A percentile compares a stretch with the other conserved stretches of the same genome.
phyloP scores from a whole-genome alignment of 2,888 invertebrate genomes.

The Amphipyra berbera region DNA sequence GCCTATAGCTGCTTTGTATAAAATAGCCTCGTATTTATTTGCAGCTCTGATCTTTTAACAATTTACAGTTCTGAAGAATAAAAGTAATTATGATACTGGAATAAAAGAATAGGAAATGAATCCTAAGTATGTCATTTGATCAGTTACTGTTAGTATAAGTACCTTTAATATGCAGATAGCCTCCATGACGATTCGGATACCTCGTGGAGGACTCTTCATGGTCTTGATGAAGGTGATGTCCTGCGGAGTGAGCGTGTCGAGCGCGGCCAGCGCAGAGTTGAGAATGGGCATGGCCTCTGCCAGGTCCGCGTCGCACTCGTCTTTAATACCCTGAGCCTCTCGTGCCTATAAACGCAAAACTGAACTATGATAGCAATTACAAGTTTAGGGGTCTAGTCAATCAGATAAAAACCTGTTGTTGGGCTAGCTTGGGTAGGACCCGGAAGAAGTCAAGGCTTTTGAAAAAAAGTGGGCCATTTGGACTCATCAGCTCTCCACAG shows the following conservation, averaged over 20 bases:
- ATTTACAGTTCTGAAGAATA: neutral
- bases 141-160: neutral
- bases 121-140: neutral
- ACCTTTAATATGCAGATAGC: conserved; percentile 97
- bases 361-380: neutral
- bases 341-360: conserved; percentile 80
- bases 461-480: too few relatives aligned
- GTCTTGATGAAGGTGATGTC: conserved; percentile 98
- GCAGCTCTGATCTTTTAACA: neutral
- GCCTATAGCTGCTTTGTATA: neutral
- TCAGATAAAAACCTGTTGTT: too few relatives aligned
- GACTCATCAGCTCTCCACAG: too few relatives aligned
- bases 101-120: neutral
- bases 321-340: conserved; percentile 95
- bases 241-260: conserved; percentile 96
- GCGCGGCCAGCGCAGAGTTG: conserved; percentile 95
- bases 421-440: too few relatives aligned
- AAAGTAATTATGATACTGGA: neutral
- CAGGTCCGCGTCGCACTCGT: conserved; percentile 97
- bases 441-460: too few relatives aligned
- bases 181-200: conserved; percentile 97
- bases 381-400: neutral
- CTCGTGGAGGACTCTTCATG: conserved; percentile 98
- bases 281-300: conserved; percentile 98
- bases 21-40: neutral